Base-by-base conservation (phyloP, 1,140 invertebrate species). In the Atta texana region DNA sequence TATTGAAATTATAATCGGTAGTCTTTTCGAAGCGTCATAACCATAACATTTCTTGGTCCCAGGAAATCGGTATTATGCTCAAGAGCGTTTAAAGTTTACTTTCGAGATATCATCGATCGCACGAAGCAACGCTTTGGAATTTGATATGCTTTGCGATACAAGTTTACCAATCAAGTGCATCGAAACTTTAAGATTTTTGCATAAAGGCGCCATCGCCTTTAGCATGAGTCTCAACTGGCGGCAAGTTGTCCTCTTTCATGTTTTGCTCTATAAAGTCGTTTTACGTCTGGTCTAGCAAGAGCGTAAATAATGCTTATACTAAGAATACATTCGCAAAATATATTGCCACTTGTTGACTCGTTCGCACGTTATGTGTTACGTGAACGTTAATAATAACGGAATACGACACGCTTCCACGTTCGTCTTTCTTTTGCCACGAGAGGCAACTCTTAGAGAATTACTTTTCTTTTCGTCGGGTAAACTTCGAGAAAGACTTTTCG, bases 261-360 rank as follows among this genome's bases (percentile, higher is more conserved):
- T 12, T 14, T 39, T 18, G 24, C 18, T 51, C n/a, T 2, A 6
- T 34, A 14, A 31, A 8, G 6, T 68, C 31, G n/a, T 18, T n/a
- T 4, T 39, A 24, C 21, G 16, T n/a, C 4, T 12, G 44, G 16
- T 68, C 12, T 39, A 24, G 24, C 53, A n/a, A 49, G 49, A 31
- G 18, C 78, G 24, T 82, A 82, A 72, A 74, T 82, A 82, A 82
- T 18, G 80, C 80, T 82, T 74, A 61, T 16, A 66, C 39, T 82
- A 61, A 74, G 68, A 74, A 74, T 82, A 69, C 44, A 82, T 59
- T 61, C 55, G 28, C 18, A 18, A 74, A 44, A 82, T 82, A 72
- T 82, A 82, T 82, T 24, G 55, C 80, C 80, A 82, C 80, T 82
- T 82, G 80, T 82, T 82, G 80, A 82, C 80, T 82, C 55, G 53